phyloP scores from a whole-genome alignment of 1,140 invertebrate genomes.

The Scylla paramamosain region DNA sequence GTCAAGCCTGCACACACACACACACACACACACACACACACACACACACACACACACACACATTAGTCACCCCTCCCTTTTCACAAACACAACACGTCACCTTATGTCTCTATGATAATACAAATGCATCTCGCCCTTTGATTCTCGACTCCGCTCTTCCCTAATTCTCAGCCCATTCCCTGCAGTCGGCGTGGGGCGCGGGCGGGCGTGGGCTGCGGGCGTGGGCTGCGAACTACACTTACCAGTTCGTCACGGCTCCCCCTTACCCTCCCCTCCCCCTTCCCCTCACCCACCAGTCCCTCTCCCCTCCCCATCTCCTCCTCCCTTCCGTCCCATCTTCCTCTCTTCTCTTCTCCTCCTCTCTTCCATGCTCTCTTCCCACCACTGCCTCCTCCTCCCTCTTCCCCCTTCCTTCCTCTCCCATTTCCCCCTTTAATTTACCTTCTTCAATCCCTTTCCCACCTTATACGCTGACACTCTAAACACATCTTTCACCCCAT shows the following conservation, averaged over 20 bases:
- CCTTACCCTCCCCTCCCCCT: neutral
- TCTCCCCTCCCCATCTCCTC: neutral
- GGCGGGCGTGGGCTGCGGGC: neutral
- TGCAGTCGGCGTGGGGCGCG: neutral
- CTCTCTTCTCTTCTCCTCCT: neutral
- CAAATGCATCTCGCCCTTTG: neutral
- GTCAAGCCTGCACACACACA: neutral
- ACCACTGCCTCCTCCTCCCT: neutral
- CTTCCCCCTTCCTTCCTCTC: neutral
- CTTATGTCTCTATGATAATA: neutral
- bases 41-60: slow-evolving; percentile 20
- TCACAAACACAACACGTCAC: slow-evolving; percentile 3
- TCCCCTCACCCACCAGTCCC: neutral
- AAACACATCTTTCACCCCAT: too few relatives aligned
- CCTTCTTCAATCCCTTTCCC: neutral
- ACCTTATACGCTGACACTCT: too few relatives aligned
- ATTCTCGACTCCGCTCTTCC: neutral
- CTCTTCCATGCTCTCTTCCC: neutral
- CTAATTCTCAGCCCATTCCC: neutral
- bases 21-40: slow-evolving; percentile 20
- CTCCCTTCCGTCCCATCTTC: neutral
- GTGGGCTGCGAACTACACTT: slow-evolving; percentile 3
- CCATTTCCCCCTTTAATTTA: neutral
- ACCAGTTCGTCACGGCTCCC: neutral
- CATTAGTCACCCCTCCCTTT: neutral